Percentiles rank a stretch among this genome's conserved stretches.
Conservation (phyloP, 2,113 vertebrate genomes). For the Oenanthe melanoleuca region DNA sequence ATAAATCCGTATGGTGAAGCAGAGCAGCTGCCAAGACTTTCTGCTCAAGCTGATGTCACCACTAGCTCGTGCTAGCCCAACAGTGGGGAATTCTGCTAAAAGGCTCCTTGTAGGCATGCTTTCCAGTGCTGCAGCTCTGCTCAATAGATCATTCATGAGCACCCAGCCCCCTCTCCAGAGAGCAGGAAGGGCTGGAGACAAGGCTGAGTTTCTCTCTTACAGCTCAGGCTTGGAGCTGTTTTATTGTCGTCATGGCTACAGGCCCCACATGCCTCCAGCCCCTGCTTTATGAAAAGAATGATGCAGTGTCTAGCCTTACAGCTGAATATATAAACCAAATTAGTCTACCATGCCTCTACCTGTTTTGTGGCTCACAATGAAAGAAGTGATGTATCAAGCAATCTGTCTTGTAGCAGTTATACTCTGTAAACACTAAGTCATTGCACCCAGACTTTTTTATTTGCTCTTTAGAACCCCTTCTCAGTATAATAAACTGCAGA, state of each 20-base stretch:
- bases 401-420: slow-evolving; percentile 68
- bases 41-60: background rate
- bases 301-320: slow-evolving; percentile 85
- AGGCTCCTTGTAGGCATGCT: background rate
- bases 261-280: slow-evolving; percentile 77
- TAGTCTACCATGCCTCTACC: slow-evolving; percentile 80
- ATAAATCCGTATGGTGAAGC: background rate
- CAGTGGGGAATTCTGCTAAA: slow-evolving; percentile 27
- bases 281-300: slow-evolving; percentile 81
- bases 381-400: slow-evolving; percentile 77
- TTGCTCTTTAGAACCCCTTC: slow-evolving; percentile 33
- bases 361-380: slow-evolving; percentile 80
- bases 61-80: background rate
- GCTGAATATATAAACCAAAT: slow-evolving; percentile 84
- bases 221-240: slow-evolving; percentile 65
- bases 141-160: slow-evolving; percentile 82
- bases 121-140: slow-evolving; percentile 14
- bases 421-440: slow-evolving; percentile 59
- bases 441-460: slow-evolving; percentile 55
- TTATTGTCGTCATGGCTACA: slow-evolving; percentile 79
- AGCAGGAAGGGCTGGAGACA: slow-evolving; percentile 81
- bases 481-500: slow-evolving; percentile 53
- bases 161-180: slow-evolving; percentile 58
- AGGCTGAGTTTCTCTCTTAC: slow-evolving; percentile 75
- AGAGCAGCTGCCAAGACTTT: background rate